phyloP scores from a whole-genome alignment of 2,113 vertebrate species.

The Bettongia penicillata region DNA sequence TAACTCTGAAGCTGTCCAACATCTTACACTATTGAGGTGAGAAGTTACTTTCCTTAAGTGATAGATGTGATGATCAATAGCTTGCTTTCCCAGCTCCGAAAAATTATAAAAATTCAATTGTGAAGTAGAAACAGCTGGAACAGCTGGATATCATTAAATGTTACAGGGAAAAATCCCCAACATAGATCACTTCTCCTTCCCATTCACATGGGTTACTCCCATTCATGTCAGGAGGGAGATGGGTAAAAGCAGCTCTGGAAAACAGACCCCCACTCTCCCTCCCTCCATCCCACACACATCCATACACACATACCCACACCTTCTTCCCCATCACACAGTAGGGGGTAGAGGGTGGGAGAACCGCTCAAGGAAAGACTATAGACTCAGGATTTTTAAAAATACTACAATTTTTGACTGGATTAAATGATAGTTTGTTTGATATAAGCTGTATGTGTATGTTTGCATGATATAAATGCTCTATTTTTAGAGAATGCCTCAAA shows the following conservation, averaged over 20 bases:
- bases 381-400: conserved; percentile 23
- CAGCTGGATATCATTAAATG: conserved; percentile 76
- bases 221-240: conserved; percentile 45
- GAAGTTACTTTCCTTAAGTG: conserved; percentile 50
- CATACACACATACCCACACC: not conserved
- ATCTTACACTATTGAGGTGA: conserved; percentile 33
- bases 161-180: conserved; percentile 68
- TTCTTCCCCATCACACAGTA: not conserved
- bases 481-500: conserved; percentile 74
- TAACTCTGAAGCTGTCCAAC: conserved; percentile 22
- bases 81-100: conserved; percentile 67
- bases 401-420: conserved; percentile 52
- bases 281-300: not conserved
- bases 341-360: not conserved
- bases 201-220: conserved; percentile 61
- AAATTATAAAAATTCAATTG: conserved; percentile 77
- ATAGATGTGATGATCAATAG: conserved; percentile 49
- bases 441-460: conserved; percentile 68
- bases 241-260: conserved; percentile 32
- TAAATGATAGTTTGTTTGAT: conserved; percentile 71
- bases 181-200: conserved; percentile 68
- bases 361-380: not conserved
- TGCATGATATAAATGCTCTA: conserved; percentile 35
- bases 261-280: not conserved
- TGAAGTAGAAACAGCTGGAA: conserved; percentile 76